Percentiles rank a stretch among this genome's conserved stretches.
phyloP scores from a whole-genome alignment of 2,797 vertebrate genomes.

The Anableps anableps region DNA sequence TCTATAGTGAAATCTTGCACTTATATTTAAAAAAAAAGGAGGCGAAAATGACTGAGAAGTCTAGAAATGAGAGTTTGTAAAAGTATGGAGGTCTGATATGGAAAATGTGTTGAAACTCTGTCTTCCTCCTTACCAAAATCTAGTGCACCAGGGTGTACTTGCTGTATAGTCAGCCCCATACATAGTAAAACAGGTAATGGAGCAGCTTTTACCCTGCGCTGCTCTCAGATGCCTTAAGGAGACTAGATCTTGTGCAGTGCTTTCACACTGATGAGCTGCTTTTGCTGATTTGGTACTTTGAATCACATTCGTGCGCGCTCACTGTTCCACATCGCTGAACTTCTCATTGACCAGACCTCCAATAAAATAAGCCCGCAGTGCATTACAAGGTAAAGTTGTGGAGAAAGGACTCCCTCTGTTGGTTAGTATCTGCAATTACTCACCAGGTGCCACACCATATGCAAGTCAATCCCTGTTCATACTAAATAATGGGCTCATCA shows the following conservation, averaged over 20 bases:
- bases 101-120: neutral
- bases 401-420: constrained; percentile 65
- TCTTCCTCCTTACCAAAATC: neutral
- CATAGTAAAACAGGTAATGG: constrained; percentile 45
- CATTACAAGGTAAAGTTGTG: constrained; percentile 2
- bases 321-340: constrained; percentile 34
- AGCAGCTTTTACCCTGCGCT: constrained; percentile 22
- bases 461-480: neutral
- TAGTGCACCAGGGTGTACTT: constrained; percentile 4
- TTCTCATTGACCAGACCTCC: constrained; percentile 27
- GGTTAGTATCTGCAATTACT: constrained; percentile 33
- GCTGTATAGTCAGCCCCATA: constrained; percentile 17
- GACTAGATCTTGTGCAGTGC: constrained; percentile 43
- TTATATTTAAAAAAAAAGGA: neutral
- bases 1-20: neutral
- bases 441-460: neutral
- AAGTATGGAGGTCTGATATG: too few relatives aligned
- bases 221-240: constrained; percentile 42
- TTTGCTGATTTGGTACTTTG: constrained; percentile 47
- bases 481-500: neutral
- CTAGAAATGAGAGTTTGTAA: too few relatives aligned
- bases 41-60: too few relatives aligned
- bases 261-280: constrained; percentile 41
- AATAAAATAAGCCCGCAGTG: constrained; percentile 41
- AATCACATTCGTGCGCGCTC: constrained; percentile 21